phyloP scores from a whole-genome alignment of 2,113 vertebrate genomes.

The Grammomys dolichurus region DNA sequence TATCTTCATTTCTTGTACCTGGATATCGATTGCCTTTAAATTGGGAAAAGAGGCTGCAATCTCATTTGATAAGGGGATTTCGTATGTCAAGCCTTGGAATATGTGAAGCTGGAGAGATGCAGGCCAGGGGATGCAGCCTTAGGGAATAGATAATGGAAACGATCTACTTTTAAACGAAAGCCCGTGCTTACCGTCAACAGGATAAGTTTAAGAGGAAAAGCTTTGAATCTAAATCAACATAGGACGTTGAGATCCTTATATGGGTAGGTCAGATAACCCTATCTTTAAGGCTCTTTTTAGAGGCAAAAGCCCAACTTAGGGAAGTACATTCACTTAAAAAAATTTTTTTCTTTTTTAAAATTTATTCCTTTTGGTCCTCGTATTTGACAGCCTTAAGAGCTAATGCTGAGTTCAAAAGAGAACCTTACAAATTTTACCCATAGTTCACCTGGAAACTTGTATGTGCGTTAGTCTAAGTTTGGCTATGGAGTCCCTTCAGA shows the following conservation, averaged over 20 bases:
- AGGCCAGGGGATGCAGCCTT: slow-evolving; percentile 78
- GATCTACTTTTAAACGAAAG: slow-evolving; percentile 82
- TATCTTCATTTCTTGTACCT: slow-evolving; percentile 86
- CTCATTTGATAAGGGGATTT: slow-evolving; percentile 86
- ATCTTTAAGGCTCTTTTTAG: slow-evolving; percentile 71
- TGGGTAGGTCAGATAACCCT: background rate
- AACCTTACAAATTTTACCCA: background rate
- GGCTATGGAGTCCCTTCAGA: background rate
- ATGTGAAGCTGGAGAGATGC: slow-evolving; percentile 80
- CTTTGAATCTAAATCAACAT: slow-evolving; percentile 82
- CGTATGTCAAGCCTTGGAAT: slow-evolving; percentile 69
- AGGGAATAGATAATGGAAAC: slow-evolving; percentile 84
- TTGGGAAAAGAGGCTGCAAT: slow-evolving; percentile 76
- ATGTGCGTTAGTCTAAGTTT: background rate
- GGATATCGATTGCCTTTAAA: slow-evolving; percentile 84
- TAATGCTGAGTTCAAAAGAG: slow-evolving; percentile 26
- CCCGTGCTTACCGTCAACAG: slow-evolving; percentile 69
- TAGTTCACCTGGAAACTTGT: background rate
- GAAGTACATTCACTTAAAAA: slow-evolving; percentile 60
- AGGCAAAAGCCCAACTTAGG: slow-evolving; percentile 85
- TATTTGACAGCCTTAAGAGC: slow-evolving; percentile 66
- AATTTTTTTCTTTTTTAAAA: background rate
- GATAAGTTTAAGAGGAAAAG: slow-evolving; percentile 81
- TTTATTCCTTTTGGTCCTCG: slow-evolving; percentile 51
- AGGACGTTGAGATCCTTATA: background rate